These are phyloP conservation scores for Serripes groenlandicus DNA, from an alignment of 2,888 invertebrate species.

Conservation along the genomic window DNA sequence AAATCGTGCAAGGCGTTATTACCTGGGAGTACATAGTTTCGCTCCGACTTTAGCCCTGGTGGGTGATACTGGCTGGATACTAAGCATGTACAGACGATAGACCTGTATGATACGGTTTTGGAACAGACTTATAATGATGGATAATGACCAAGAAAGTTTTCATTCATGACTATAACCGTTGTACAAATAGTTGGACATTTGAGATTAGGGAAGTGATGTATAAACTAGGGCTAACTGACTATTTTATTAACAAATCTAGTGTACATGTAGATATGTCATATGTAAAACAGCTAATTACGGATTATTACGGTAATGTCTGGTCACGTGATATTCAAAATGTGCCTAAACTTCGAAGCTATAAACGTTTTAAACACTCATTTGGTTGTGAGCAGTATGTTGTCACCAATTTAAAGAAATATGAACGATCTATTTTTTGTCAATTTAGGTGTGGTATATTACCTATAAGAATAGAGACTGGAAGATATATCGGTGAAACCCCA, in stretches of 20 bases:
- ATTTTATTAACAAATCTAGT: no score
- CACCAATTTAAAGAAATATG: slow-evolving; percentile 13
- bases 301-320: no score
- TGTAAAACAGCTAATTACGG: no score
- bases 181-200: slow-evolving; percentile 22
- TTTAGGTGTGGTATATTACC: slow-evolving; percentile 40
- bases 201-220: no score
- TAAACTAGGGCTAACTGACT: no score
- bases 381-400: background rate
- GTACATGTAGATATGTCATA: no score
- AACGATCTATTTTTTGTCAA: slow-evolving; percentile 26
- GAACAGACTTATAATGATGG: slow-evolving; percentile 30
- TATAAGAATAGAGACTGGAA: slow-evolving; percentile 37
- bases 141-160: slow-evolving; percentile 20
- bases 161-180: slow-evolving; percentile 3
- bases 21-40: slow-evolving; percentile 42
- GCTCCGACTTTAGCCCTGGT: slow-evolving; percentile 31
- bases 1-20: slow-evolving; percentile 41
- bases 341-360: slow-evolving; percentile 34
- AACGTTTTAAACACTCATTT: slow-evolving; percentile 12
- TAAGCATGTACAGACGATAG: slow-evolving; percentile 27
- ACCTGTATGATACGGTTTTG: slow-evolving; percentile 34
- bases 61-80: slow-evolving; percentile 47
- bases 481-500: slow-evolving; percentile 26
- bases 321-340: background rate